Evolutionary conservation across 2,888 invertebrate genomes (phyloP).

Genomic region (Ecliptopera silaceata): DNA sequence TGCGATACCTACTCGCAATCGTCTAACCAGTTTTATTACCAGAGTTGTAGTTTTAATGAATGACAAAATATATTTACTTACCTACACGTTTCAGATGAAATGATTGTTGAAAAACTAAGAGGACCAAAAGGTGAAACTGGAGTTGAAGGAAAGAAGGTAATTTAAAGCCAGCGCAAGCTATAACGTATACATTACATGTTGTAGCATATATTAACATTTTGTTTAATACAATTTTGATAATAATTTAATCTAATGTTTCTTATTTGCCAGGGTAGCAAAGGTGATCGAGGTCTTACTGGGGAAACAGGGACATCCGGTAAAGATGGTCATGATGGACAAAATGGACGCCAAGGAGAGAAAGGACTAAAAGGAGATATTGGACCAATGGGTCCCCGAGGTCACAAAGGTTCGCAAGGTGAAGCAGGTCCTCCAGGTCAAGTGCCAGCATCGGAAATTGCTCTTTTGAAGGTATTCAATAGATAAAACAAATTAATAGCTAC

Average conservation of each 20-base stretch:
- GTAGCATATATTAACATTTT: no score
- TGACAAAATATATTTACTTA: constrained; percentile 1
- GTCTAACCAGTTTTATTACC: no score
- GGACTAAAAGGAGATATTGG: constrained; percentile 82
- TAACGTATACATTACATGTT: no score
- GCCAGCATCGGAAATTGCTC: constrained; percentile 42
- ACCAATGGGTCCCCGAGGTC: constrained; percentile 46
- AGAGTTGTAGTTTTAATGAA: no score
- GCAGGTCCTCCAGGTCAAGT: constrained; percentile 46
- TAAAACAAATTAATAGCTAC: no score
- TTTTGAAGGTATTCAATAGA: constrained; percentile 38
- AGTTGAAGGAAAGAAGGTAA: constrained; percentile 53
- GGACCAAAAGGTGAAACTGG: constrained; percentile 61
- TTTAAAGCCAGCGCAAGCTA: no score
- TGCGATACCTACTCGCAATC: background rate
- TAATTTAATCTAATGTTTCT: background rate
- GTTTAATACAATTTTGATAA: no score
- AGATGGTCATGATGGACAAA: constrained; percentile 54
- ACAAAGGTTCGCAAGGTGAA: constrained; percentile 85
- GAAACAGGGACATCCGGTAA: constrained; percentile 41
- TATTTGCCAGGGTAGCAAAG: constrained; percentile 83
- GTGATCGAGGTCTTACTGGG: constrained; percentile 84
- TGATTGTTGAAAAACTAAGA: constrained; percentile 55
- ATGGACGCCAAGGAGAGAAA: constrained; percentile 86
- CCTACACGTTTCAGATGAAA: constrained; percentile 47